A percentile compares a stretch with the other conserved stretches of the same genome.
Evolutionary conservation across 2,888 invertebrate genomes (phyloP).

Genomic region (Noctua janthina): DNA sequence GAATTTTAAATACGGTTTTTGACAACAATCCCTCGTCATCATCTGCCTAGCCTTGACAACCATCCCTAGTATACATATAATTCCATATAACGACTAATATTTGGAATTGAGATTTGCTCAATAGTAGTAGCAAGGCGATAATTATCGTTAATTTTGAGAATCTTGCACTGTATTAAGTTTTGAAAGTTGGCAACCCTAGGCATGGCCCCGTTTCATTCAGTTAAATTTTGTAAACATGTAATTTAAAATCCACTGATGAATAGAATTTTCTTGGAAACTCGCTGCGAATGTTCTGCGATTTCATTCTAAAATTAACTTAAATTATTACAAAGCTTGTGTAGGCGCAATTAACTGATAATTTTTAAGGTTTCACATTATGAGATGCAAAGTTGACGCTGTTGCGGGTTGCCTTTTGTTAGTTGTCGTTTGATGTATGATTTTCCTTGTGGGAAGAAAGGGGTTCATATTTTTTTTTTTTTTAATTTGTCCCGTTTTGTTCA

Average conservation of each 20-base stretch:
- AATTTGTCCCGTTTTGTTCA: background rate
- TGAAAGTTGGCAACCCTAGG: background rate
- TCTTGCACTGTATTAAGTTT: background rate
- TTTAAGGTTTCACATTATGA: background rate
- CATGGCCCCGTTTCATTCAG: background rate
- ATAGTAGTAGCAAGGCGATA: background rate
- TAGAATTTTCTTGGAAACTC: background rate
- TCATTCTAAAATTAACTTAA: constrained; percentile 1
- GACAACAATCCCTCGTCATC: no score
- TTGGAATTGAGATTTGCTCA: no score
- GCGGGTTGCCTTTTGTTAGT: constrained; percentile 7
- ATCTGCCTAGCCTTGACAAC: no score
- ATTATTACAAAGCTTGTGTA: background rate
- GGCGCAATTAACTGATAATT: background rate
- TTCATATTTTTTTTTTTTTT: background rate
- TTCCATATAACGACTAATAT: no score
- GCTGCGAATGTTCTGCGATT: background rate
- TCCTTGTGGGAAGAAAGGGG: background rate
- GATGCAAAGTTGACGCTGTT: background rate
- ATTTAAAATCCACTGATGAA: background rate
- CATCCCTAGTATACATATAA: no score
- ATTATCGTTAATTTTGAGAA: background rate
- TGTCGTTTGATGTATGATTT: background rate
- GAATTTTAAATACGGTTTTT: no score
- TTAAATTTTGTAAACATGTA: background rate